Conservation (phyloP, 2,113 vertebrate genomes). For the Trinectes maculatus region DNA sequence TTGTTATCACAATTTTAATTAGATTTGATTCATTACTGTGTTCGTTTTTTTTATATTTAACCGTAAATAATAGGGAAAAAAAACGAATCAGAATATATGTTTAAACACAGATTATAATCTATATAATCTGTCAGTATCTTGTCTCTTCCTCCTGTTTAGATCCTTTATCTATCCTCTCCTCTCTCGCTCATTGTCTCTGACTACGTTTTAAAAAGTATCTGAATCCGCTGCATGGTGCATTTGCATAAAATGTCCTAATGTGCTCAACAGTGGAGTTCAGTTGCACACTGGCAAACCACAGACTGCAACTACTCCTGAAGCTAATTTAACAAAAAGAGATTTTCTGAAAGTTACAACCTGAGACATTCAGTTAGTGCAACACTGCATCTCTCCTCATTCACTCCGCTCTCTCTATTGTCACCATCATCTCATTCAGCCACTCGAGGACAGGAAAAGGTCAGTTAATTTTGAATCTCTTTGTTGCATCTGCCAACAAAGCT, state of each 20-base stretch:
- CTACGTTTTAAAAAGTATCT: constrained; percentile 10
- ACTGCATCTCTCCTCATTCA: constrained; percentile 16
- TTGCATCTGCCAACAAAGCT: constrained; percentile 52
- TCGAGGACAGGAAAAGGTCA: constrained; percentile 50
- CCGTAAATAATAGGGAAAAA: too few relatives aligned
- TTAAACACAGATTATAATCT: neutral
- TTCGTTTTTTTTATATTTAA: neutral
- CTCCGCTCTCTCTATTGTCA: constrained; percentile 3
- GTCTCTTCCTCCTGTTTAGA: neutral
- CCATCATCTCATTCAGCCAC: constrained; percentile 13
- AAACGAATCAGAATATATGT: neutral
- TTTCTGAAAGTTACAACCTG: constrained; percentile 4
- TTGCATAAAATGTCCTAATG: constrained; percentile 38
- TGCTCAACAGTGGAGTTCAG: constrained; percentile 17
- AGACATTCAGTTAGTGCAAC: constrained; percentile 7
- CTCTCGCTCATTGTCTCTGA: neutral
- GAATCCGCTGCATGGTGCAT: constrained; percentile 26
- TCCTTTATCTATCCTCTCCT: neutral
- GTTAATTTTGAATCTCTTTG: constrained; percentile 44
- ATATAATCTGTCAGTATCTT: neutral
- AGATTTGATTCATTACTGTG: too few relatives aligned
- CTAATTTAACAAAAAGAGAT: neutral
- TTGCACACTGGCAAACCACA: neutral
- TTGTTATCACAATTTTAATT: too few relatives aligned
- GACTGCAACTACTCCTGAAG: neutral